Evolutionary conservation across 2,888 invertebrate species (phyloP), one percentile per base, ranked within the genome.

Genomic region (Acleris literana): DNA sequence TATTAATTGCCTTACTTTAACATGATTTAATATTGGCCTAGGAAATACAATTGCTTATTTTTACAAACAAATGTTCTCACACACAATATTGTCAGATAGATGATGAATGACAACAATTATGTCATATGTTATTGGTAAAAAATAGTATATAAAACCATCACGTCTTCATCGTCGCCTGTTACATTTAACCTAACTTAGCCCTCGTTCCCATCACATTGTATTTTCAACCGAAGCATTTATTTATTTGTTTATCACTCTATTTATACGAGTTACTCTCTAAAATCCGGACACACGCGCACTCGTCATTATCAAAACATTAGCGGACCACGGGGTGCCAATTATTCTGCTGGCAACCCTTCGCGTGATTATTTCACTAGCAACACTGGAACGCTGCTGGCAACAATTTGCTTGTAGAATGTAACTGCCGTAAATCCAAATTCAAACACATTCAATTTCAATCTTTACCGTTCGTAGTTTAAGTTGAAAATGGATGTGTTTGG

Each of bases 251-350:
- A 76, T 70, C 72, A 75, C 74, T 72, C 68, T 81, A 80, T 85
- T 86, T 81, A 80, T 73, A 82, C 78, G 79, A 78, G 72, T 71
- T 72, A 67, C 78, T 80, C 76, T 78, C 81, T 71, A 80, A 87
- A 88, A 88, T 88, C 84, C 77, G 80, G 82, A 85, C 87, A 88
- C 86, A 66, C 68, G 71, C 69, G 79, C 81, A 82, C 85, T 87
- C 87, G 84, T 87, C 86, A 90, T 91, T 91, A 91, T 86, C 83
- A 89, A 88, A 92, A 92, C 89, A 92, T 87, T 86, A 86, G 80
- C 87, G 74, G 80, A 74, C 91, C 81, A 87, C 90, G 88, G 92
- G 92, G 88, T 79, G 92, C 92, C 92, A 92, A 92, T 92, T 92
- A 92, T 88, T 87, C 77, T 74, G 74, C 80, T 85, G 80, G 86